Percentiles rank a stretch among this genome's conserved stretches.
These are phyloP conservation scores for Pterocles orientalis DNA, from an alignment of 2,113 vertebrate species.

Conservation along the genomic window DNA sequence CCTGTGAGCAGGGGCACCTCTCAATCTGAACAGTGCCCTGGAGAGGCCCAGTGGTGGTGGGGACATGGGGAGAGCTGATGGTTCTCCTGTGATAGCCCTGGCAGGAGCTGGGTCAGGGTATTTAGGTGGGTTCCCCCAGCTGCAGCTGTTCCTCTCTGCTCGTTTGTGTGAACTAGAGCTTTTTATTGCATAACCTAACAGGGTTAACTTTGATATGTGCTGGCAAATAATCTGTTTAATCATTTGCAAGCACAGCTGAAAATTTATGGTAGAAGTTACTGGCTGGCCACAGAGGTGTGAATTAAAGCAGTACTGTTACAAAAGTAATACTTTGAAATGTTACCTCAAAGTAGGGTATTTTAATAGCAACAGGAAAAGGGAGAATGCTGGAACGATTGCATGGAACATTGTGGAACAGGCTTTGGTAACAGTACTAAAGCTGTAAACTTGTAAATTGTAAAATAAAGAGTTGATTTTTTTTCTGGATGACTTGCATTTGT, in stretches of 20 bases:
- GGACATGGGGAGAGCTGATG: fast-evolving
- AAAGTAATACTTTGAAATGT: neutral
- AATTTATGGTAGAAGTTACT: neutral
- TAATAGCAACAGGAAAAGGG: neutral
- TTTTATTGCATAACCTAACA: neutral
- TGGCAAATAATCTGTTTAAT: neutral
- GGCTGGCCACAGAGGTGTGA: neutral
- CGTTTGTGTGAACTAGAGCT: neutral
- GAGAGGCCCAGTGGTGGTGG: fast-evolving
- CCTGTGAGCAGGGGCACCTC: neutral
- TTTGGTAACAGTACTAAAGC: neutral
- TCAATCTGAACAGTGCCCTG: neutral
- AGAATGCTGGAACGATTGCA: neutral
- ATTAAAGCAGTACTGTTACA: neutral
- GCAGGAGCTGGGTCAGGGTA: neutral
- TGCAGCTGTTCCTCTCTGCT: fast-evolving
- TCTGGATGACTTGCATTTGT: neutral
- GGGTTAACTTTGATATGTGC: neutral
- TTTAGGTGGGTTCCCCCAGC: fast-evolving
- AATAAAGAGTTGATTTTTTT: neutral
- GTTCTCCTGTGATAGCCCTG: neutral
- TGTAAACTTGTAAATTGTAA: neutral
- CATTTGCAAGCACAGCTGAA: neutral
- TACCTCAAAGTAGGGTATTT: neutral
- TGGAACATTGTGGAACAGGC: neutral